phyloP scores from a whole-genome alignment of 2,888 invertebrate genomes.

The Drosophila imparisetae region DNA sequence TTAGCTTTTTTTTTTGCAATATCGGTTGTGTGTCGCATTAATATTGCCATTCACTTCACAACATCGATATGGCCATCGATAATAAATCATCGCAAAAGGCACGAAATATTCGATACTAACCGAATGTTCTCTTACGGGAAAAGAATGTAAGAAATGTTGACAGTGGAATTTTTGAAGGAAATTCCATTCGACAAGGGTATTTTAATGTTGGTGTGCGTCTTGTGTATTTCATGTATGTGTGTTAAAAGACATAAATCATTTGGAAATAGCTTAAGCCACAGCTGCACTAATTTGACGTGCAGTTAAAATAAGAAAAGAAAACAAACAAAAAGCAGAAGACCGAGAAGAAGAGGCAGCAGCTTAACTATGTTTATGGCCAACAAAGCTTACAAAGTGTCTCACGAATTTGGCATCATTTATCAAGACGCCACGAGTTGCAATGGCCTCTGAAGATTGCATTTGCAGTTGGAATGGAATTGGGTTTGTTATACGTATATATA shows the following conservation, averaged over 20 bases:
- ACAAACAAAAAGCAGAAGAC: background rate
- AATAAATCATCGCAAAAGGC: background rate
- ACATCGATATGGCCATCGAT: background rate
- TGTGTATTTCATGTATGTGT: constrained; percentile 7
- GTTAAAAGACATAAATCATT: constrained; percentile 57
- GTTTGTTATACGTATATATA: constrained; percentile 2
- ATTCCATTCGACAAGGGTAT: background rate
- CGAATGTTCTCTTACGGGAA: background rate
- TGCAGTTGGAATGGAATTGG: constrained; percentile 38
- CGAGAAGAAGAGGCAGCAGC: background rate
- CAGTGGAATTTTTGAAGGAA: background rate
- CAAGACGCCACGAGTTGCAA: constrained; percentile 60
- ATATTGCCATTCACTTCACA: no score
- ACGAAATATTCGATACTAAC: background rate
- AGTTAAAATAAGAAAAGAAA: constrained; percentile 9
- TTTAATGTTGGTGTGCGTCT: background rate
- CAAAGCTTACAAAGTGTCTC: constrained; percentile 62
- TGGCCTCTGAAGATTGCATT: constrained; percentile 27
- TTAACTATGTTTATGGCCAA: constrained; percentile 23
- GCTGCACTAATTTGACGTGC: constrained; percentile 62
- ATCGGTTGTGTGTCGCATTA: no score
- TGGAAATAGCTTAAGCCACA: constrained; percentile 20
- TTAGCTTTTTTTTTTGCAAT: background rate
- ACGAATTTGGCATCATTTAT: constrained; percentile 79
- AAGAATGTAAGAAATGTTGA: background rate